Base-by-base conservation (phyloP, 2,797 vertebrate species). In the Pyrrhura leucotis region DNA sequence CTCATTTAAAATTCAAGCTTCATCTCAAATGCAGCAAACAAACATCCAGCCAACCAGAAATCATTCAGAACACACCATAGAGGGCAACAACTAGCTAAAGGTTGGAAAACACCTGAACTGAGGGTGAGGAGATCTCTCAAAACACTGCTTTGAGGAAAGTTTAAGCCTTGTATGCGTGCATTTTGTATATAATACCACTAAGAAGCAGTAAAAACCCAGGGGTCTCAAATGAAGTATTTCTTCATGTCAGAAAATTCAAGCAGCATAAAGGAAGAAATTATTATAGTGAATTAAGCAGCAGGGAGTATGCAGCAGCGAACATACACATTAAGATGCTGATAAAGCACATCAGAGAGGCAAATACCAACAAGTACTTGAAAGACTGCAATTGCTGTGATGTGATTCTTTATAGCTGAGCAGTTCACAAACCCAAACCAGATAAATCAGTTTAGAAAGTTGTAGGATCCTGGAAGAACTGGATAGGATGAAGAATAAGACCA, bases 1-100 rank as follows among this genome's bases (percentile, higher is more conserved):
- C 73, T 88, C 2, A 2, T 86, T 93, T 94, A 90, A 88, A 95
- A 95, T 90, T 78, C 80, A 82, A 86, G 42, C 47, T 84, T 95
- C 71, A 87, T 90, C 74, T 93, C 67, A 76, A 86, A 90, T 73
- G 84, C 80, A 82, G 54, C 78, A 93, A 94, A 79, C 45, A 86
- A 95, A 84, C 61, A 91, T 51, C 37, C 71, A 91, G 62, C 44
- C 74, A 76, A 50, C 18, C 31, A 88, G 81, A 45, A 87, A 82
- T 80, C 18, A 48, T 40, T 84, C 13, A 51, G 67, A 86, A 87
- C 71, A 67, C 18, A 68, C 18, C 74, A 77, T 67, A 80, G 45
- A 83, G 81, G 63, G 26, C 4, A 18, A 67, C 62, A 80, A 31
- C 45, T 45, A 44, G 72, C 39, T 87, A 40, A 74, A 76, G 65